phyloP scores from a whole-genome alignment of 2,888 invertebrate species.

The Clanis bilineata region DNA sequence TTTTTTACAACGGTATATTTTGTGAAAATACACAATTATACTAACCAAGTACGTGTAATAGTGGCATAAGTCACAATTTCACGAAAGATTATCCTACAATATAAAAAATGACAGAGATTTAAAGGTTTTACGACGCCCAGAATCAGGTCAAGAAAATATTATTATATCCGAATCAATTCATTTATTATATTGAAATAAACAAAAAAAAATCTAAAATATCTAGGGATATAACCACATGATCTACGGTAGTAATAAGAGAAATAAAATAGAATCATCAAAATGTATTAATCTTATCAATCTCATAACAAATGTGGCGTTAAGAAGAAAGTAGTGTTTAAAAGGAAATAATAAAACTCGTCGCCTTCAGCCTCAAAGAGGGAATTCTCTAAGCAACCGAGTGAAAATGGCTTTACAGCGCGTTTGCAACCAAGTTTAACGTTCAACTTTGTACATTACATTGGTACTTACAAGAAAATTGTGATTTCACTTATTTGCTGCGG shows the following conservation, averaged over 20 bases:
- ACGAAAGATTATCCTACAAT: no score
- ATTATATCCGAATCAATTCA: no score
- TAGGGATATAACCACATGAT: neutral
- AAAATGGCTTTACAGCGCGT: slow-evolving; percentile 22
- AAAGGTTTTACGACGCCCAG: no score
- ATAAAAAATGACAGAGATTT: no score
- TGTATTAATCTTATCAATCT: neutral
- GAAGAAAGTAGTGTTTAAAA: slow-evolving; percentile 18
- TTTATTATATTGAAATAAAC: no score
- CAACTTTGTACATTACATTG: slow-evolving; percentile 17
- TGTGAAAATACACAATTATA: no score
- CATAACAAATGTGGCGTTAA: neutral
- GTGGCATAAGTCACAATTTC: no score
- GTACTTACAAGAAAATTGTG: slow-evolving; percentile 13
- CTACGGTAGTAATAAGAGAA: neutral
- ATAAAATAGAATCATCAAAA: neutral
- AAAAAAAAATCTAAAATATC: neutral
- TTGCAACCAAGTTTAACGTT: slow-evolving; percentile 1
- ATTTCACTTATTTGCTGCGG: slow-evolving; percentile 1
- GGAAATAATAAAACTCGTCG: slow-evolving; percentile 46
- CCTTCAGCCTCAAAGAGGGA: slow-evolving; percentile 26
- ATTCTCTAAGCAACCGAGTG: slow-evolving; percentile 26
- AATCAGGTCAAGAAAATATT: no score
- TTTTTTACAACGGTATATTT: no score
- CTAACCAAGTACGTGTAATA: no score